These are phyloP conservation scores for Pelagia noctiluca DNA, from an alignment of 30 jellyfish, hydroid and myxozoan species.

Conservation along the genomic window DNA sequence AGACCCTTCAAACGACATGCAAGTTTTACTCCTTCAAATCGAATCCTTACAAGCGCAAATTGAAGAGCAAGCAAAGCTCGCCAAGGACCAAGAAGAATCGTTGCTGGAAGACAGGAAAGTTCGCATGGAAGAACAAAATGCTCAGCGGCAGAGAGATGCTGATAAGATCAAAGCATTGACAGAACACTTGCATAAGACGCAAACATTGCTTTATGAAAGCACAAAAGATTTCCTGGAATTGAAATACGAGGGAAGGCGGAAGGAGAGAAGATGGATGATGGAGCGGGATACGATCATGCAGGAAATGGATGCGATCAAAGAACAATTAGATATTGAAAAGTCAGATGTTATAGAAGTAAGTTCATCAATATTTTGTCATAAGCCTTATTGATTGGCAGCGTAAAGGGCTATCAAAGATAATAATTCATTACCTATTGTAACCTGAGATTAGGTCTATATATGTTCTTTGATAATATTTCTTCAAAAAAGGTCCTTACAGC, in stretches of 20 bases:
- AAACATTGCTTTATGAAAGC: constrained; percentile 86
- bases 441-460: not conserved
- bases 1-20: constrained; percentile 29
- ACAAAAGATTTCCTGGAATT: constrained; percentile 88
- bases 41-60: constrained; percentile 90
- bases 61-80: constrained; percentile 83
- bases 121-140: constrained; percentile 80
- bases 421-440: too few species aligned
- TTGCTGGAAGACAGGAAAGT: constrained; percentile 85
- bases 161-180: constrained; percentile 87
- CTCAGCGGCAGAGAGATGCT: constrained; percentile 79
- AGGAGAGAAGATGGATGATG: constrained; percentile 93
- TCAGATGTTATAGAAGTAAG: constrained; percentile 58
- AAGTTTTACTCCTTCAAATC: constrained; percentile 70
- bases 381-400: too few species aligned
- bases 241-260: constrained; percentile 85
- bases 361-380: too few species aligned
- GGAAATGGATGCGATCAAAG: constrained; percentile 81
- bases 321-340: constrained; percentile 65
- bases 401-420: too few species aligned
- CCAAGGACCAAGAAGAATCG: constrained; percentile 80
- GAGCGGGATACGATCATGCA: constrained; percentile 90
- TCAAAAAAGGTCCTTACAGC: not conserved
- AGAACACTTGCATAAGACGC: constrained; percentile 86
- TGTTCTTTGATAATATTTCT: not conserved